Conservation (phyloP, 2,888 invertebrate genomes). For the Nasonovia ribisnigri region DNA sequence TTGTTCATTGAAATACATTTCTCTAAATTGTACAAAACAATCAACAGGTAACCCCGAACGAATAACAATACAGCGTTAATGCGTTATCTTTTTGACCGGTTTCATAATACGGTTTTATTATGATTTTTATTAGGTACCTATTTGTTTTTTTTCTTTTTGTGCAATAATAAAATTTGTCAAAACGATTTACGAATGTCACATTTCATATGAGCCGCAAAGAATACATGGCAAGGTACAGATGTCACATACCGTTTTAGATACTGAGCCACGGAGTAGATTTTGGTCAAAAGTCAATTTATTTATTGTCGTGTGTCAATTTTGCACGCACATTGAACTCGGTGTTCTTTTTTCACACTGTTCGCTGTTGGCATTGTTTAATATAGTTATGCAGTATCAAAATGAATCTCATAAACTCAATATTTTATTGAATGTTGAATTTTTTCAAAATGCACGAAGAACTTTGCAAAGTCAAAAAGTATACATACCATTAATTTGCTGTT, state of each 20-base stretch:
- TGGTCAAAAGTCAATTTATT: not conserved
- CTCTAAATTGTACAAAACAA: not conserved
- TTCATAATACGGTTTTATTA: slow-evolving; percentile 4
- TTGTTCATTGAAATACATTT: not conserved
- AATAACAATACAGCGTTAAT: slow-evolving; percentile 6
- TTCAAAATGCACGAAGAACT: not conserved
- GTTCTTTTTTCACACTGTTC: not conserved
- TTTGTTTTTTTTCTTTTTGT: not conserved
- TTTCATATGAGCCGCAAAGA: not conserved
- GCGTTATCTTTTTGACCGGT: not conserved
- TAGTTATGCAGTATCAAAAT: not conserved
- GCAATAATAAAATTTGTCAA: not conserved
- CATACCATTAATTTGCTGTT: not conserved
- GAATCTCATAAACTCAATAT: not conserved
- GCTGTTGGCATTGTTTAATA: not conserved
- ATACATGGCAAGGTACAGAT: not conserved
- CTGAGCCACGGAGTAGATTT: not conserved
- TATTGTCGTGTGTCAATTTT: not conserved
- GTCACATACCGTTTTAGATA: not conserved
- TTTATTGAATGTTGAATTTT: not conserved
- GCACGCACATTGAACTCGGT: not conserved
- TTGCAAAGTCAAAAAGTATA: not conserved
- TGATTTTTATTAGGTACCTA: not conserved
- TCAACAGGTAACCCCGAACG: slow-evolving; percentile 7
- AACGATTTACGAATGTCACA: not conserved